Base-by-base conservation (phyloP, 2,797 vertebrate genomes). In the Acipenser ruthenus region DNA sequence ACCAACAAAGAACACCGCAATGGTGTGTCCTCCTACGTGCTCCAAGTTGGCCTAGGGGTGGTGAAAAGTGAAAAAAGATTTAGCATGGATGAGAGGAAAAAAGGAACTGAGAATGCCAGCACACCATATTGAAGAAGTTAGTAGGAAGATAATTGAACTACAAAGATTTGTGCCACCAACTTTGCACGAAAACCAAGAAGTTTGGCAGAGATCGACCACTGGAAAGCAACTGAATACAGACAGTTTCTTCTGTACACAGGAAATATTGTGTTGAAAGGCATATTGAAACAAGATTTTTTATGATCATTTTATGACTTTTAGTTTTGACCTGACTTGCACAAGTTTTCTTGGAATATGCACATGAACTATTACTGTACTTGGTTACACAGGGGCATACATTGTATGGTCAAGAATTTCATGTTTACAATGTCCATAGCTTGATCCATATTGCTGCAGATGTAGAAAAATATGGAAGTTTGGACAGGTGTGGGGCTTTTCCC, bases 221-320 rank as follows among this genome's bases (percentile, higher is more conserved):
- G 71, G 65, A 72, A 72, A 50, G 71, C 56, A 13, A 69, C 63
- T 23, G 71, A 72, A 49, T 69, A 60, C 49, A 13, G 65, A 6
- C 71, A 70, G 66, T 73, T 67, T 9, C n/a, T 65, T 10, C 49
- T 72, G 6, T 65, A 72, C 51, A 72, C 68, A 9, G 63, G 68
- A 9, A 72, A 66, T 59, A 62, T 60, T 68, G 68, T 65, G 60
- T 47, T 70, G 48, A 60, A 50, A 58, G 71, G 65, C 13, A 11
- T 70, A 10, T 59, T 70, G 2, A 53, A 13, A 65, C 65, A 65
- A 13, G 37, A 64, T 6, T 18, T 6, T 59, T n/a, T 59, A 59
- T 7, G n/a, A 59, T 7, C 56, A 8, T 48, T 72, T 12, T 70
- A 62, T 55, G 23, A 50, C 6, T 23, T 70, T 72, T 55, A 72